phyloP scores from a whole-genome alignment of 1,140 invertebrate species.

The Adelges cooleyi region DNA sequence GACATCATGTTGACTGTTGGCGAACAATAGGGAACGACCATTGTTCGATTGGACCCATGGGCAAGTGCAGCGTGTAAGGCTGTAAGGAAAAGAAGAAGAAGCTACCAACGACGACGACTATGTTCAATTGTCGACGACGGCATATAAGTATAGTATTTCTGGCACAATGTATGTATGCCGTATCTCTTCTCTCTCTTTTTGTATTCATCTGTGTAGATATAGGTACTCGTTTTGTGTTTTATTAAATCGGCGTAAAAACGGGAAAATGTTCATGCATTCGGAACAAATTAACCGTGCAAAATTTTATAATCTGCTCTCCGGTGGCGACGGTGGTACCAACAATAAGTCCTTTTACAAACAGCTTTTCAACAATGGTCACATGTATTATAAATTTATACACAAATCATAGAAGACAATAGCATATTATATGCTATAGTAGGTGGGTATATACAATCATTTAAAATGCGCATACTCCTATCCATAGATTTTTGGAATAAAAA shows the following conservation, averaged over 20 bases:
- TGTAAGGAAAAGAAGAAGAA: neutral
- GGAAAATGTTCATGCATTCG: neutral
- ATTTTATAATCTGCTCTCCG: conserved; percentile 13
- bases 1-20: neutral
- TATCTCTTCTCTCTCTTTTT: too few species aligned
- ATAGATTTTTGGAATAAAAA: too few species aligned
- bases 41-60: neutral
- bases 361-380: too few species aligned
- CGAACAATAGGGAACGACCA: conserved; percentile 18
- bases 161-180: neutral
- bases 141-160: too few species aligned
- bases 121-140: conserved; percentile 15
- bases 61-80: neutral
- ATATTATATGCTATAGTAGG: too few species aligned
- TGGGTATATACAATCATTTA: too few species aligned
- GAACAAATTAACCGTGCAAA: conserved; percentile 20
- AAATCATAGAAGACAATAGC: too few species aligned
- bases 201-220: too few species aligned
- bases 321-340: neutral
- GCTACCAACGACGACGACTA: neutral
- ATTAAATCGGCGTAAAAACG: conserved; percentile 6
- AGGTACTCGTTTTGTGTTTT: neutral
- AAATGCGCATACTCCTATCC: too few species aligned
- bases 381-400: too few species aligned
- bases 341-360: too few species aligned